A percentile compares a stretch with the other conserved stretches of the same genome.
These are phyloP conservation scores for Empis livida DNA, from an alignment of 2,888 invertebrate species.

Conservation along the genomic window DNA sequence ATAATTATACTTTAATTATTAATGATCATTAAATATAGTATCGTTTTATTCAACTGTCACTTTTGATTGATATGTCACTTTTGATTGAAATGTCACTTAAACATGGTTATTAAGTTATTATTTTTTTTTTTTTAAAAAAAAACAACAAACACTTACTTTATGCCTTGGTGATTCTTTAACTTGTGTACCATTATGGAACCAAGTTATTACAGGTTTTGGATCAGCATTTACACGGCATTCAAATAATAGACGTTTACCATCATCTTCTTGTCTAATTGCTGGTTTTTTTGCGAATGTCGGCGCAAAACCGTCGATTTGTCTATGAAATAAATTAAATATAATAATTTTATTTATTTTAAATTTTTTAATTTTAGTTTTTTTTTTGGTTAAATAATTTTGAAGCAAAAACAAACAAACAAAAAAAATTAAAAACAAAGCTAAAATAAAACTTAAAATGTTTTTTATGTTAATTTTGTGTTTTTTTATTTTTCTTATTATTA, in stretches of 20 bases:
- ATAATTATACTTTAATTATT: too few relatives aligned
- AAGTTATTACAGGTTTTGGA: constrained; percentile 74
- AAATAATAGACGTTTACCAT: constrained; percentile 84
- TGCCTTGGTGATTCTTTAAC: constrained; percentile 74
- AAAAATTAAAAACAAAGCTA: not conserved
- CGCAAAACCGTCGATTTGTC: constrained; percentile 95
- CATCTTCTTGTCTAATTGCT: constrained; percentile 92
- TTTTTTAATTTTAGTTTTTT: not conserved
- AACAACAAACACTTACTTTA: constrained; percentile 58
- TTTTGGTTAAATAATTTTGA: not conserved
- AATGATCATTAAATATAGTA: too few relatives aligned
- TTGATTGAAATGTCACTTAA: too few relatives aligned
- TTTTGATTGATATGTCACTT: too few relatives aligned
- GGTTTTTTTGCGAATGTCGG: constrained; percentile 97
- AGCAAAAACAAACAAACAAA: not conserved
- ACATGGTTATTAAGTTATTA: too few relatives aligned
- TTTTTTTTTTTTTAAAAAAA: too few relatives aligned
- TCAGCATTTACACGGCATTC: constrained; percentile 92
- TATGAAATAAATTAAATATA: constrained; percentile 28
- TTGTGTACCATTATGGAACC: constrained; percentile 78
- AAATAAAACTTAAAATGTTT: too few relatives aligned
- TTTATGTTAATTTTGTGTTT: too few relatives aligned
- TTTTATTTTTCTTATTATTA: too few relatives aligned
- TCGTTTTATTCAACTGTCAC: too few relatives aligned
- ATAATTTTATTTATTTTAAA: constrained; percentile 5